Conservation (phyloP, 1,140 invertebrate genomes). For the Andrena cerasifolii region DNA sequence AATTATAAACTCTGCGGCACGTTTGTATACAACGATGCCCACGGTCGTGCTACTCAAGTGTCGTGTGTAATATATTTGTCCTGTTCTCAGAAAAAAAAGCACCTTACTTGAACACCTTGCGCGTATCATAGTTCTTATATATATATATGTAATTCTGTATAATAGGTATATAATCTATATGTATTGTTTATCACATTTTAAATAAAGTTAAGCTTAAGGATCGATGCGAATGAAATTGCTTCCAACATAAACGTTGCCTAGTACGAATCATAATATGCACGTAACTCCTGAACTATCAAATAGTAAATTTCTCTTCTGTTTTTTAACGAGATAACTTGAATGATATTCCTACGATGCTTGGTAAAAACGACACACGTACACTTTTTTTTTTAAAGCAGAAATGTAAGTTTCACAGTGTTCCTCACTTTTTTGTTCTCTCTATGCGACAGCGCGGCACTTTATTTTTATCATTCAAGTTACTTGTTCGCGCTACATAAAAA, state of each 20-base stretch:
- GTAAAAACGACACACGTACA: neutral
- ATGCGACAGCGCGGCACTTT: neutral
- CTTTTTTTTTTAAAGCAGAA: too few species aligned
- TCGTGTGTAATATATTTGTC: constrained; percentile 8
- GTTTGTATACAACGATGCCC: neutral
- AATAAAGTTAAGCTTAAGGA: constrained; percentile 69
- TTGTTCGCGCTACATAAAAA: constrained; percentile 11
- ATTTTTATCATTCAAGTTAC: constrained; percentile 16
- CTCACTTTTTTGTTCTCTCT: too few species aligned
- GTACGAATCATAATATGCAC: constrained; percentile 6
- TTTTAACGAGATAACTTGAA: constrained; percentile 9
- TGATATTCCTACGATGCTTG: neutral
- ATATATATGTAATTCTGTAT: constrained; percentile 62
- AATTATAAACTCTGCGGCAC: neutral
- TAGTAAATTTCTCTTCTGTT: neutral
- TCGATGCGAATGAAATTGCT: constrained; percentile 48
- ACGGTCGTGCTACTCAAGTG: constrained; percentile 14
- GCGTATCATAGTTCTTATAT: constrained; percentile 37
- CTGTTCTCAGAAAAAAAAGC: constrained; percentile 49
- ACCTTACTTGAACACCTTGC: constrained; percentile 66
- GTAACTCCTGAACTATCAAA: neutral
- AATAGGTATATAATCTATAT: constrained; percentile 52
- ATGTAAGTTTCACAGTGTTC: too few species aligned
- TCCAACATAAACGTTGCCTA: neutral
- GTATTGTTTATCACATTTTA: constrained; percentile 75